Evolutionary conservation across 2,888 invertebrate species (phyloP).

Genomic region (Hedychridium roseum): DNA sequence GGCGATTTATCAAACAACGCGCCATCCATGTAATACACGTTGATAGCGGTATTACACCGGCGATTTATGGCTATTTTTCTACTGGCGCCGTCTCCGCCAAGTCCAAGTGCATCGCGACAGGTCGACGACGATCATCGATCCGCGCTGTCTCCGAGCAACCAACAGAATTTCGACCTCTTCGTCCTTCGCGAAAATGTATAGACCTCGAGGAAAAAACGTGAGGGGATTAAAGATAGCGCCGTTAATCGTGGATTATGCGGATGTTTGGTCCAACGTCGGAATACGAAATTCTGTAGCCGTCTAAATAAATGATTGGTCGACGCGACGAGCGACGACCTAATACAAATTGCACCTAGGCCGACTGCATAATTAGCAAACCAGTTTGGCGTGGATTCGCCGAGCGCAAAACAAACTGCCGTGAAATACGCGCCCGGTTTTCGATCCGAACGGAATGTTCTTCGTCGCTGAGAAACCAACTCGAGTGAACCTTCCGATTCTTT

Average conservation of each 20-base stretch:
- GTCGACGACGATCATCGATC: conserved; percentile 1
- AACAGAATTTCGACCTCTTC: conserved; percentile 3
- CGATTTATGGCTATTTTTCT: conserved; percentile 53
- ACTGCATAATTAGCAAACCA: conserved; percentile 10
- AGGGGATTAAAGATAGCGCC: not conserved
- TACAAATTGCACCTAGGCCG: not conserved
- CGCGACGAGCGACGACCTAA: too few species aligned
- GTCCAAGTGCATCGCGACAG: too few species aligned
- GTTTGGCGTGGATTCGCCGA: conserved; percentile 11
- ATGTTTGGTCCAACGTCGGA: conserved; percentile 6
- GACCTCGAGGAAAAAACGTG: conserved; percentile 9
- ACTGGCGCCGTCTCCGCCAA: too few species aligned
- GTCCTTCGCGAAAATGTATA: too few species aligned
- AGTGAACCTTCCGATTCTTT: not conserved
- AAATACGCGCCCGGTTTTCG: not conserved
- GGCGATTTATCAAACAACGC: conserved; percentile 60
- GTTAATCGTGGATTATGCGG: conserved; percentile 1
- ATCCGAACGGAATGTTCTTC: not conserved
- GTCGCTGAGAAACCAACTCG: not conserved
- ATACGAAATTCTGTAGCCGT: not conserved
- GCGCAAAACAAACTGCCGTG: not conserved
- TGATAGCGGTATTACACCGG: conserved; percentile 59
- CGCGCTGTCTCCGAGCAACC: not conserved
- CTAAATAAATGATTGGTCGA: too few species aligned
- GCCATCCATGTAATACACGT: conserved; percentile 61